Evolutionary conservation across 2,888 invertebrate species (phyloP).

Genomic region (Incurvaria masculella): DNA sequence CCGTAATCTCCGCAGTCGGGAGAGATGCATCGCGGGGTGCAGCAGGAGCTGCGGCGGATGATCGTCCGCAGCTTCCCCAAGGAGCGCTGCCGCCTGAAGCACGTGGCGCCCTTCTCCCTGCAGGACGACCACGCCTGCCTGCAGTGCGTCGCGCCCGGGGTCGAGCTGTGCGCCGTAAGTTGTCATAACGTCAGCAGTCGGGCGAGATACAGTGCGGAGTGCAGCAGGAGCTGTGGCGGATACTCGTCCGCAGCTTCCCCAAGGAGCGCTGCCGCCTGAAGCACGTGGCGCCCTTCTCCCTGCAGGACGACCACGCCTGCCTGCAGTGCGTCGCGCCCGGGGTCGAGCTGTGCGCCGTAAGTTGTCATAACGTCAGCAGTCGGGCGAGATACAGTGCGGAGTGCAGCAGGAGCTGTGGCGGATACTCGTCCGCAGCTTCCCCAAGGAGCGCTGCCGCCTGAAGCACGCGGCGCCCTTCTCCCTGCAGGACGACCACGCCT

Average conservation of each 20-base stretch:
- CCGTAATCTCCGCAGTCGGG: too few species aligned
- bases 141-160: conserved; percentile 33
- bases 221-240: conserved; percentile 43
- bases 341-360: conserved; percentile 43
- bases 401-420: conserved; percentile 43
- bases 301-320: conserved; percentile 46
- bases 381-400: conserved; percentile 44
- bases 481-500: conserved; percentile 43
- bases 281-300: conserved; percentile 42
- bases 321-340: conserved; percentile 35
- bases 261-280: conserved; percentile 30
- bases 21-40: conserved; percentile 42
- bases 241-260: conserved; percentile 36
- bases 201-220: conserved; percentile 45
- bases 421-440: conserved; percentile 38
- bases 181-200: conserved; percentile 28
- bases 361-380: conserved; percentile 29
- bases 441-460: conserved; percentile 30
- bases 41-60: conserved; percentile 46
- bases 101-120: conserved; percentile 42
- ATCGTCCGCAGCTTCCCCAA: conserved; percentile 33
- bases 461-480: conserved; percentile 43
- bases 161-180: conserved; percentile 45
- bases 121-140: conserved; percentile 46
- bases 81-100: conserved; percentile 30